Base-by-base conservation (phyloP, 2,113 vertebrate genomes). In the Mus spicilegus region DNA sequence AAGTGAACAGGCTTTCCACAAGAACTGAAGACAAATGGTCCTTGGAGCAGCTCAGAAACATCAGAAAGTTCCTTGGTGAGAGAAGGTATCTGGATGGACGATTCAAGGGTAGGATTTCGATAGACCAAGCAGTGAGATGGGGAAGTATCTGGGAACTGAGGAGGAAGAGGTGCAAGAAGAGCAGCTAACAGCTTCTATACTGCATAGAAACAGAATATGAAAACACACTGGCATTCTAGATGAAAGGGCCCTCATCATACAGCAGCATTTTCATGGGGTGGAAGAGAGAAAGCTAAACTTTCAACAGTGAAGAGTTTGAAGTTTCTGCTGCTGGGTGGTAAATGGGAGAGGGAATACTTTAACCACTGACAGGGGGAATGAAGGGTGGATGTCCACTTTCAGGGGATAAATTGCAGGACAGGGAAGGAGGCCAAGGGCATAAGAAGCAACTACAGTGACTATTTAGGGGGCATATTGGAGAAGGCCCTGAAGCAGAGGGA, bases 21-120 rank as follows among this genome's bases (percentile, higher is more conserved):
- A 94, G 22, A 95, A 10, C 24, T 58, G 67, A 94, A 87, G 24
- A 82, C n/a, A 73, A 96, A 93, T 30, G 7, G 33, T 75, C 84
- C 72, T 61, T 26, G 58, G 49, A 19, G 28, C 33, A 89, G 19
- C 28, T 39, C 28, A 36, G n/a, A 78, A 87, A 93, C 92, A 72
- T 76, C 28, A 77, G 51, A 30, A 82, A 85, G 61, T 16, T n/a
- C n/a, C 24, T 30, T 20, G 30, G 36, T 5, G 7, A 84, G 56
- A 90, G 17, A 36, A 87, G 46, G 24, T 4, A 51, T 67, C 67
- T 67, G 61, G 54, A 89, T 17, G 49, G n/a, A 84, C 72, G 4
- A 33, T 72, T 22, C 78, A 84, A 63, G 16, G 42, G 12, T 24
- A 81, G 33, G 7, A 78, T 82, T 91, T 94, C 72, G 61, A 26